phyloP scores from a whole-genome alignment of 2,797 vertebrate genomes.

The Anniella stebbinsi region DNA sequence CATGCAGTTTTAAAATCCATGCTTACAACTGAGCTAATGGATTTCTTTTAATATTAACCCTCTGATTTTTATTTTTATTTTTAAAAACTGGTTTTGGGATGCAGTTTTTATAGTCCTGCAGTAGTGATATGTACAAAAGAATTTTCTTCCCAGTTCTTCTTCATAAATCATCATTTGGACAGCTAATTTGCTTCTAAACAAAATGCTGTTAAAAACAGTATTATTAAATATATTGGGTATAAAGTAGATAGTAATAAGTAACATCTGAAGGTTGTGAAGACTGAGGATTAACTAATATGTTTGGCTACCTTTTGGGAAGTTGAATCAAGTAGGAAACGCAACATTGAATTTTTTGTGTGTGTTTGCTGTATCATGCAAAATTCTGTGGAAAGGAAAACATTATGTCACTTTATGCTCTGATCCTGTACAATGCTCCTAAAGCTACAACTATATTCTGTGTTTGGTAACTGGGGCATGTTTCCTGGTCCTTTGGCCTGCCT shows the following conservation, averaged over 20 bases:
- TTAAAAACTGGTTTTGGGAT: neutral
- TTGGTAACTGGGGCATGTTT: neutral
- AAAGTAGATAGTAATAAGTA: neutral
- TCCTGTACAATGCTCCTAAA: too few species aligned
- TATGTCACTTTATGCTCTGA: neutral
- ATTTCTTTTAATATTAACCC: constrained; percentile 4
- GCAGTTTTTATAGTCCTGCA: neutral
- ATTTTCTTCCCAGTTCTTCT: neutral
- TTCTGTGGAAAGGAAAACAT: neutral
- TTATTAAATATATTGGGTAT: neutral
- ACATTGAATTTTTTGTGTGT: neutral
- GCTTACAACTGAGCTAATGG: neutral
- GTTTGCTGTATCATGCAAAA: neutral
- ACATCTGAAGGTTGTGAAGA: neutral
- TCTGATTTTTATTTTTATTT: neutral
- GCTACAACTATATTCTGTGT: neutral
- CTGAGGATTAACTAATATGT: neutral
- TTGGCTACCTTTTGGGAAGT: neutral
- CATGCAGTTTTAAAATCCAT: neutral
- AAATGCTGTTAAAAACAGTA: constrained; percentile 18
- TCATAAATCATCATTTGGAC: constrained; percentile 34
- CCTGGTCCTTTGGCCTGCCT: neutral
- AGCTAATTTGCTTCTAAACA: constrained; percentile 21
- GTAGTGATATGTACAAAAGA: neutral
- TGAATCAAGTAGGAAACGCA: neutral